Evolutionary conservation across 23 tunicate genomes (phyloP).

Genomic region (Halocynthia aurantium): DNA sequence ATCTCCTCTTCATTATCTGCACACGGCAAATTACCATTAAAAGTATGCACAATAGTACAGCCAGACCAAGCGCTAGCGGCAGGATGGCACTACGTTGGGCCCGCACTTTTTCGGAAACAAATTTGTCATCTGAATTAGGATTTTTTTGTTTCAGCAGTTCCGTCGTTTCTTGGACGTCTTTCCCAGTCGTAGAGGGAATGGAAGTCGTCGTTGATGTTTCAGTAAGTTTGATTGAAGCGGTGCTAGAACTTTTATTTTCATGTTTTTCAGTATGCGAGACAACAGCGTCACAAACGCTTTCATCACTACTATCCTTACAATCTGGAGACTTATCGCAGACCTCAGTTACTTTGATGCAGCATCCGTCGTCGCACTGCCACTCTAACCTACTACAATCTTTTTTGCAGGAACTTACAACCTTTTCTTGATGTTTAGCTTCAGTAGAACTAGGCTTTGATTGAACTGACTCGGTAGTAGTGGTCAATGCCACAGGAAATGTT

Average conservation of each 20-base stretch:
- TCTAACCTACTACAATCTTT: constrained; percentile 27
- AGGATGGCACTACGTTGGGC: constrained; percentile 58
- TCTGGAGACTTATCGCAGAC: constrained; percentile 45
- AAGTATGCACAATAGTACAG: constrained; percentile 57
- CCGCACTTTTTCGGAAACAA: neutral
- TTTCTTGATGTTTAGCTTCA: neutral
- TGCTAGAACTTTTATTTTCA: neutral
- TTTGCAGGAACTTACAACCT: neutral
- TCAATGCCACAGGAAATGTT: neutral
- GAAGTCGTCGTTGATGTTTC: neutral
- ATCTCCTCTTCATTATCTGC: constrained; percentile 46
- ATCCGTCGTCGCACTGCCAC: constrained; percentile 65
- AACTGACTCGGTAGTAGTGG: neutral
- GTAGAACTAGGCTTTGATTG: neutral
- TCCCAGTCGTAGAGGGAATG: neutral
- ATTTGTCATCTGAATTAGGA: no score
- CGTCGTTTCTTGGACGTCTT: neutral
- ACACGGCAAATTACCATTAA: constrained; percentile 72
- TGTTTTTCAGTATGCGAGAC: neutral
- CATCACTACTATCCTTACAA: constrained; percentile 75
- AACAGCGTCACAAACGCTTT: constrained; percentile 30
- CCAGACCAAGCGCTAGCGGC: constrained; percentile 74
- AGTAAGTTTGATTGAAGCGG: neutral
- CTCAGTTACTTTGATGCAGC: constrained; percentile 35
- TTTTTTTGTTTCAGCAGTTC: constrained; percentile 2